Conservation (phyloP, 2,113 vertebrate species). For the Cynocephalus volans region DNA sequence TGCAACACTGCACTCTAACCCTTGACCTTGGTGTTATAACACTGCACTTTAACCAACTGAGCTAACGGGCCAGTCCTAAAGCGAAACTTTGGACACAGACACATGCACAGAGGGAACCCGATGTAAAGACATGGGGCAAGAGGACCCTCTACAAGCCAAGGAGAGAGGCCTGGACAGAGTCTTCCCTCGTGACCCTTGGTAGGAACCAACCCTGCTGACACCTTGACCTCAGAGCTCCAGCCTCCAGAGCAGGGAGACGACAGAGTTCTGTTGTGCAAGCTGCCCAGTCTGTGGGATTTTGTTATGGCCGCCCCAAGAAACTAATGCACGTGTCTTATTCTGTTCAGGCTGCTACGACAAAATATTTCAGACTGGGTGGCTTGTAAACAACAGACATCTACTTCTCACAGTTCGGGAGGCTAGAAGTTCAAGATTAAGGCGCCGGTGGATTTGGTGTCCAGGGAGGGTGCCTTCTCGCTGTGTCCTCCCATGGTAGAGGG, state of each 20-base stretch:
- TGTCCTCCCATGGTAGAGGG: background rate
- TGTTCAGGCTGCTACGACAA: background rate
- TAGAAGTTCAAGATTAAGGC: too few species aligned
- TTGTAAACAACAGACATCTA: too few species aligned
- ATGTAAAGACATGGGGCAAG: background rate
- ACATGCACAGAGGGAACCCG: too few species aligned
- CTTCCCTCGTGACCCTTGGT: background rate
- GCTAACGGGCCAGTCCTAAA: too few species aligned
- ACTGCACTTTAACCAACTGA: too few species aligned
- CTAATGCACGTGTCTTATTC: background rate
- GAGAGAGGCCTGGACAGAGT: background rate
- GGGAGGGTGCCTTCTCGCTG: background rate
- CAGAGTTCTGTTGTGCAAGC: too few species aligned
- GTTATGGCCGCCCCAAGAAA: background rate
- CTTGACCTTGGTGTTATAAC: too few species aligned
- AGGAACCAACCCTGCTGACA: background rate
- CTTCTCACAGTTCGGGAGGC: too few species aligned
- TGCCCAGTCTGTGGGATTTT: background rate
- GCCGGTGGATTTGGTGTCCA: background rate
- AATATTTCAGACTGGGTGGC: background rate
- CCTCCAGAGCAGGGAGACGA: background rate
- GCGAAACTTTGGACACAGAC: too few species aligned
- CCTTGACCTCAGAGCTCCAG: background rate
- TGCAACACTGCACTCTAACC: too few species aligned
- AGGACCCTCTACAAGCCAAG: background rate